Evolutionary conservation across 2,797 vertebrate genomes (phyloP), one percentile per base, ranked within the genome.

Genomic region (Oceanodroma leucorhoa): DNA sequence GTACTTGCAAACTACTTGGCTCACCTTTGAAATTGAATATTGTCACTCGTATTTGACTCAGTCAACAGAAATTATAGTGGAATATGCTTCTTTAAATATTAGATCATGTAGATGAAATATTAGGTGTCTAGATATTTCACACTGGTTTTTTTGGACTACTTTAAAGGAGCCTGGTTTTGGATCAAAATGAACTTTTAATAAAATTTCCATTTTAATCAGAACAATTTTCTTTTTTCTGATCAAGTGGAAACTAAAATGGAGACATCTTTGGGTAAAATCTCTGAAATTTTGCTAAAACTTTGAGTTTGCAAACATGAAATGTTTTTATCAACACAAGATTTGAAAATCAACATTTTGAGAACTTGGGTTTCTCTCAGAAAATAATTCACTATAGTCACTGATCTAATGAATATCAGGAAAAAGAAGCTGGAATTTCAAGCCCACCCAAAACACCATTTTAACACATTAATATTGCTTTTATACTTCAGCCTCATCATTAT

Each of bases 111-210:
- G 45, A 41, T 66, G 5, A 82, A 91, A 69, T 55, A 55, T 24
- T 62, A 36, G 9, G 18, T 66, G 8, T 55, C 20, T 29, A 75
- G 24, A 29, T 60, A 75, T 83, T 79, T 83, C 43, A 20, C 12
- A 1, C 26, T 61, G 5, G 57, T 45, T 75, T 67, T 14, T 87
- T 79, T 72, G 32, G 5, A 45, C 14, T 84, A 18, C 54, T 91
- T 62, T 73, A 54, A 93, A 80, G 27, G 3, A 69, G 1, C 1
- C 13, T 62, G 10, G 1, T 2, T 91, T 90, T 6, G 32, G 29
- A 80, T 45, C 23, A 78, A 79, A 66, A 21, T 10, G 0, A 3
- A 3, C 40, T 34, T 3, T 1, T 2, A 53, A 61, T 36, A 66
- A 92, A 50, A 50, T 22, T 29, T 66, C 0, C 1, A 36, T 60